Percentiles rank a stretch among this genome's conserved stretches.
Conservation (phyloP, 2,797 vertebrate species). For the Neosilurus hyrtlii region DNA sequence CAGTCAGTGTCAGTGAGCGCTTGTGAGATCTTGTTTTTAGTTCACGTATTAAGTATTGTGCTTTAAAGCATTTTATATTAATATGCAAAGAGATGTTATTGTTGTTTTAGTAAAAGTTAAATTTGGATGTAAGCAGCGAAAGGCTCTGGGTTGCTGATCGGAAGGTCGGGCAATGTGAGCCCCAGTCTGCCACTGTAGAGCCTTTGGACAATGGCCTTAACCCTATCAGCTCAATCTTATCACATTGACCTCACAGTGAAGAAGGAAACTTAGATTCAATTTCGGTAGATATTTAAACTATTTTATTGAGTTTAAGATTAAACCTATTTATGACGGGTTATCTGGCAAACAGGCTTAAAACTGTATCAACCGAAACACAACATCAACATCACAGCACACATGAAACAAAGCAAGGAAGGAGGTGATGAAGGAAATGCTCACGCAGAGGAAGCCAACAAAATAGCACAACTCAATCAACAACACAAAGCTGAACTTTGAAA, state of each 20-base stretch:
- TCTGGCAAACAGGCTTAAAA: background rate
- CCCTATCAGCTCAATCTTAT: too few species aligned
- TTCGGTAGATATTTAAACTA: background rate
- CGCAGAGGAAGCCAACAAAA: background rate
- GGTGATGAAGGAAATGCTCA: background rate
- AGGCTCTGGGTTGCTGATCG: too few species aligned
- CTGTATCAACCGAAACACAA: background rate
- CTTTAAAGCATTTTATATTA: background rate
- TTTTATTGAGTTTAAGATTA: background rate
- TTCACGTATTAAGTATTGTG: background rate
- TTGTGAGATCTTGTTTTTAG: background rate
- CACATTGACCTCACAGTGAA: too few species aligned
- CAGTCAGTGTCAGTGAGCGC: background rate
- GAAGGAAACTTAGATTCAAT: background rate
- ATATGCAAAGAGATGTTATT: background rate
- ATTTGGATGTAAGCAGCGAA: too few species aligned
- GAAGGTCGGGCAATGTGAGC: too few species aligned
- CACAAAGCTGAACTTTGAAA: background rate
- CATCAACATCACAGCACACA: too few species aligned
- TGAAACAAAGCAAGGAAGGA: background rate
- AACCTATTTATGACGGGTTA: background rate
- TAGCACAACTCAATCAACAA: background rate
- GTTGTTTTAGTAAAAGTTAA: background rate
- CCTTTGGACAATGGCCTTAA: too few species aligned
- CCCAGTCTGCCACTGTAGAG: too few species aligned